Base-by-base conservation (phyloP, 2,888 invertebrate genomes). In the Erannis defoliaria region DNA sequence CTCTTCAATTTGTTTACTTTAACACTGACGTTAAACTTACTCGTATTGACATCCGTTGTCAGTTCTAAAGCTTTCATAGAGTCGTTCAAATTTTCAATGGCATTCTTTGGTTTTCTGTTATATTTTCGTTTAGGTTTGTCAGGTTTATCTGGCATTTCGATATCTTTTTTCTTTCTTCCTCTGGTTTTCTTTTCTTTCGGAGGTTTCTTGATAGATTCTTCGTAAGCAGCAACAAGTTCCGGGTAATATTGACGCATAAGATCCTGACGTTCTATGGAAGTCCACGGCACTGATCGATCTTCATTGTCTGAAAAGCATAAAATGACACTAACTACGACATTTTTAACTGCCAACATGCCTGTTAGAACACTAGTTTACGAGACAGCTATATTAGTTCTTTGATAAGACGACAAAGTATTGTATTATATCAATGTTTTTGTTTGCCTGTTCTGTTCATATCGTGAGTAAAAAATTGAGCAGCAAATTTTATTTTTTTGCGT, bases 251-350 rank as follows among this genome's bases (percentile, higher is more conserved):
- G 81, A 33, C 92, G 86, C 71, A 97, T 93, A 18, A 95, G 83
- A 64, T 94, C 88, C 80, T 95, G 94, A 0, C 96, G 95, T 80
- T 97, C 97, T 23, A 95, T 93, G 0, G 96, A 96, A 0, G 94
- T 94, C 94, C 95, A 95, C 0, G 95, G 86, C 29, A 89, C 86
- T 31, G 91, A 86, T 5, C 83, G 82, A 72, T 93, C 92, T 73
- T 94, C 93, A n/a, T 80, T 78, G 48, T 89, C 90, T 87, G 74
- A 19, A 70, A 73, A 16, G 9, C 0, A 38, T 38, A 45, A 45
- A 26, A 33, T 43, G 23, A n/a, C 12, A 3, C 33, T 33, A 33
- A 10, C 12, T 31, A 12, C 23, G 23, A 26, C 8, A 26, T 26
- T 26, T 26, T 26, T 26, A 26, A 26, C 26, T 26, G 8, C 4